These are phyloP conservation scores for Scomber japonicus DNA, from an alignment of 2,113 vertebrate species.

Conservation along the genomic window DNA sequence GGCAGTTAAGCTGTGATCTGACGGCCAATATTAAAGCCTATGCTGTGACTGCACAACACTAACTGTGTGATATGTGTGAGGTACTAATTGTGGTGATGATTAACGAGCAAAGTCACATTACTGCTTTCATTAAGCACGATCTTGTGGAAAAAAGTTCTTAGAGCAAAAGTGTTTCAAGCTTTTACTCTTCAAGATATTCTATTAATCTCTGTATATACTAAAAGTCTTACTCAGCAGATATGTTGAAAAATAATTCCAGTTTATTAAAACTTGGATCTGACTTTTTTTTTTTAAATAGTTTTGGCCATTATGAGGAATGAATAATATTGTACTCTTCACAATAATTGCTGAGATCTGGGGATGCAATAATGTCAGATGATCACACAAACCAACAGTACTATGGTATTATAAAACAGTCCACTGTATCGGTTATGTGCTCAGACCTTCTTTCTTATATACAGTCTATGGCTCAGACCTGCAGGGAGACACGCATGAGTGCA, in stretches of 20 bases:
- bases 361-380: background rate
- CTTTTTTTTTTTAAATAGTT: background rate
- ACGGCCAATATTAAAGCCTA: conserved; percentile 72
- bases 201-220: background rate
- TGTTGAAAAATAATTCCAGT: background rate
- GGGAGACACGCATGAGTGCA: too few relatives aligned
- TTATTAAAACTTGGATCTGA: background rate
- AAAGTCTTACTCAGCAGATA: background rate
- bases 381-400: background rate
- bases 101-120: conserved; percentile 68
- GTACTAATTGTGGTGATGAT: conserved; percentile 69
- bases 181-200: conserved; percentile 17
- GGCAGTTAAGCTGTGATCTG: conserved; percentile 76
- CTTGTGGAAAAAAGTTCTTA: conserved; percentile 15
- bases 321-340: background rate
- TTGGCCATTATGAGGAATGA: background rate
- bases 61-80: conserved; percentile 61
- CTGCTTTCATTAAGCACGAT: conserved; percentile 59
- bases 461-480: too few relatives aligned
- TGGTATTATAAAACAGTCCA: too few relatives aligned
- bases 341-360: too few relatives aligned
- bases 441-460: too few relatives aligned
- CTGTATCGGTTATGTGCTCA: too few relatives aligned
- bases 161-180: conserved; percentile 17
- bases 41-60: conserved; percentile 54